Percentiles rank a stretch among this genome's conserved stretches.
Conservation (phyloP, 2,888 invertebrate species). For the Malthinus flaveolus region DNA sequence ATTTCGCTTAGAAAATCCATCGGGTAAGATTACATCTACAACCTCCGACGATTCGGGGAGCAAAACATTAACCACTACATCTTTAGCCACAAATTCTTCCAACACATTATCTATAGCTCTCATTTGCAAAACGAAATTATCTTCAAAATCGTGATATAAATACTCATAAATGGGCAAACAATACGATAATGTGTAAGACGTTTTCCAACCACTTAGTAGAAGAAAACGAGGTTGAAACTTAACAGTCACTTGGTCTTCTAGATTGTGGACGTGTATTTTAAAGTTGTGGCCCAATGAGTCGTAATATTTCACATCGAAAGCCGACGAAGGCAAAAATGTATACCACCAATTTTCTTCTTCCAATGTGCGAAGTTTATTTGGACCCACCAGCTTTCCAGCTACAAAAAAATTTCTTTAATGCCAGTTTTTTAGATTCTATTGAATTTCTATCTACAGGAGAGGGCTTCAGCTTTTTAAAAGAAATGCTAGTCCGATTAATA, state of each 20-base stretch:
- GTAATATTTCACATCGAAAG: conserved; percentile 34
- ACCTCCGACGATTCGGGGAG: conserved; percentile 35
- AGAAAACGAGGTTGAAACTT: conserved; percentile 37
- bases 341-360: conserved; percentile 24
- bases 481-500: too few relatives aligned
- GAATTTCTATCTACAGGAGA: neutral
- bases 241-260: conserved; percentile 28
- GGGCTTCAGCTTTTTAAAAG: too few relatives aligned
- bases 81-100: conserved; percentile 32
- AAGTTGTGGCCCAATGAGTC: conserved; percentile 37
- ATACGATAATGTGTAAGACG: conserved; percentile 35
- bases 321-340: conserved; percentile 37
- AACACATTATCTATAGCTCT: conserved; percentile 37
- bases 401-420: conserved; percentile 9
- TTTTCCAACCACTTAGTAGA: conserved; percentile 38
- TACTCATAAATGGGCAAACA: conserved; percentile 36
- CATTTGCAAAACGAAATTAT: conserved; percentile 31
- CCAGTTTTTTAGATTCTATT: neutral
- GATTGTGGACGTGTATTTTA: conserved; percentile 27
- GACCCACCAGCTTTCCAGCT: conserved; percentile 33
- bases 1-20: conserved; percentile 14
- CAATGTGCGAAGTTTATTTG: conserved; percentile 18
- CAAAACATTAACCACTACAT: conserved; percentile 31
- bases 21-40: conserved; percentile 18
- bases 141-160: conserved; percentile 24